Evolutionary conservation across 2,797 vertebrate genomes (phyloP), one percentile per base, ranked within the genome.

Genomic region (Pseudopleuronectes americanus): DNA sequence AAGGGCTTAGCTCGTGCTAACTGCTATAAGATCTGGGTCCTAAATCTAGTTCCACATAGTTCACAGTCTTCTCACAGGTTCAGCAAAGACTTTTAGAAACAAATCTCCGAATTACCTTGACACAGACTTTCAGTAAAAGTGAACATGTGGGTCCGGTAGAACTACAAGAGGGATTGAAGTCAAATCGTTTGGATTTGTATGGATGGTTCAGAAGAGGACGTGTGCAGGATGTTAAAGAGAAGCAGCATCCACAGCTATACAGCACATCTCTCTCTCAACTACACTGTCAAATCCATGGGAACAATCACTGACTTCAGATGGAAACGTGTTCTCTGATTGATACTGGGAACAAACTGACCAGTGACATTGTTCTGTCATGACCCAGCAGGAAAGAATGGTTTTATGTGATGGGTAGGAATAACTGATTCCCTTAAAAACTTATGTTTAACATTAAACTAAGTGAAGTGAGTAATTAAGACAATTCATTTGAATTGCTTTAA

Each of bases 91-190:
- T 43, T 43, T 43, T 3, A 43, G 41, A 5, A 43, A 43, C 16
- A 43, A 43, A 43, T 43, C 41, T 43, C 41, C 1, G 6, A 16
- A 16, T 17, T 16, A 17, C 41, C 41, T 43, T 2, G 4, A 43
- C 14, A 17, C 41, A 17, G 41, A 43, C 41, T 43, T 43, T 17
- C 17, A 17, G 4, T 10, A 64, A 31, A 71, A 60, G 1, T 3
- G 47, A 74, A 57, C 0, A 43, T 54, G 58, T 59, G 41, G 19
- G 6, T 4, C 22, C 21, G 26, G n/a, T 41, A 22, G 0, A 51
- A 45, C 47, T 52, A 33, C 64, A 28, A 13, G 43, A 72, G 28
- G 8, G 22, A 48, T 56, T 70, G 55, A 23, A 61, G 54, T 23
- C 31, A 64, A 51, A 61, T 47, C 4, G 3, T 5, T 58, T 1